phyloP scores from a whole-genome alignment of 2,888 invertebrate genomes.

The Heliconius charithonia region DNA sequence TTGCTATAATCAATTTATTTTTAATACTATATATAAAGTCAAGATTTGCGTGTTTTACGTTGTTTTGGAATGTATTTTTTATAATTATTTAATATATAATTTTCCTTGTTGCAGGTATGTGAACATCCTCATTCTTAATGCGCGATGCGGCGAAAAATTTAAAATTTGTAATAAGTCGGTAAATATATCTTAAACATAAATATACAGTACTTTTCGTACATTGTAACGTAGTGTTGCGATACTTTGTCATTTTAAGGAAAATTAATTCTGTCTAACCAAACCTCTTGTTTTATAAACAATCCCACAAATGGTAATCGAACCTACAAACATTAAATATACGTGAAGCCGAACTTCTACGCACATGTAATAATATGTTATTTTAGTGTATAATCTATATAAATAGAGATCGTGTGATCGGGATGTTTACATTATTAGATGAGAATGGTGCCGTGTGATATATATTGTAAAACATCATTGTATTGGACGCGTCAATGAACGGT shows the following conservation, averaged over 20 bases:
- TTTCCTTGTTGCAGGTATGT: slow-evolving; percentile 39
- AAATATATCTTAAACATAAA: neutral
- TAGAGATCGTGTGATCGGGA: slow-evolving; percentile 52
- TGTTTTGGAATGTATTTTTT: neutral
- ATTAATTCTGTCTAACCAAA: neutral
- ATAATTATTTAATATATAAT: neutral
- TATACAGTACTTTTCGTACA: too few species aligned
- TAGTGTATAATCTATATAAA: slow-evolving; percentile 52
- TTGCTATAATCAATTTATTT: neutral
- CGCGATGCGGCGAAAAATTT: neutral
- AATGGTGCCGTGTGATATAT: slow-evolving; percentile 64
- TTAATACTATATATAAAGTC: neutral
- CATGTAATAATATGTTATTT: neutral
- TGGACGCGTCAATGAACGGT: slow-evolving; percentile 32
- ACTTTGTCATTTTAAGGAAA: neutral
- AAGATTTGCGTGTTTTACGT: neutral
- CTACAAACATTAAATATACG: neutral
- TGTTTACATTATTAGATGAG: slow-evolving; percentile 61
- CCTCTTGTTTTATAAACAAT: neutral
- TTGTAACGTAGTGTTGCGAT: too few species aligned
- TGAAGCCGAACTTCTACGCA: neutral
- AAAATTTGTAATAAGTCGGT: neutral
- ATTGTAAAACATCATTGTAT: slow-evolving; percentile 42
- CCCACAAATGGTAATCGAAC: neutral
- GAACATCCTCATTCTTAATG: too few species aligned